Conservation (phyloP, 2,113 vertebrate genomes). For the Patagioenas fasciata region DNA sequence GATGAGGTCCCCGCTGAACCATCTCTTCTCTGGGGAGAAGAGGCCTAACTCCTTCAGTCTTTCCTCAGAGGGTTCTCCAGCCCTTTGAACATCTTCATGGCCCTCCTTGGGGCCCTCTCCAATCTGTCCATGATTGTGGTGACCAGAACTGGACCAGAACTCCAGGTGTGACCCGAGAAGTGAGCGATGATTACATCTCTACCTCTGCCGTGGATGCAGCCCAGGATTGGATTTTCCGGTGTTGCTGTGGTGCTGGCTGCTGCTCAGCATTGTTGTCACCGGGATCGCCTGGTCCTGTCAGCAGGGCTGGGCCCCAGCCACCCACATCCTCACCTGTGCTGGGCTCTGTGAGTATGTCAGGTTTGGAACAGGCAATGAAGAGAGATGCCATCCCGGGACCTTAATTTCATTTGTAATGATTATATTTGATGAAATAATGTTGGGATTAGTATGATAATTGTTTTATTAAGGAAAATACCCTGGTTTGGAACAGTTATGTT, state of each 20-base stretch:
- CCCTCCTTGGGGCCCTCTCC: background rate
- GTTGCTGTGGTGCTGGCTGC: background rate
- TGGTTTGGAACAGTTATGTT: background rate
- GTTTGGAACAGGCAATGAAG: background rate
- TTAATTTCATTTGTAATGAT: background rate
- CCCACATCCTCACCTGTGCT: background rate
- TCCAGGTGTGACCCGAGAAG: background rate
- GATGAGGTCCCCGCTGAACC: background rate
- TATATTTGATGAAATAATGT: background rate
- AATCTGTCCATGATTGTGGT: background rate
- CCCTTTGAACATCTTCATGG: background rate
- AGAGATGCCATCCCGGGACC: background rate
- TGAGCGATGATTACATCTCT: background rate
- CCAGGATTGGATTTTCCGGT: background rate
- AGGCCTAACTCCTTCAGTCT: background rate
- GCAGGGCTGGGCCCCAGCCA: background rate
- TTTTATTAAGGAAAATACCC: background rate
- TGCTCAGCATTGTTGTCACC: background rate
- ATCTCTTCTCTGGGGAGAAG: background rate
- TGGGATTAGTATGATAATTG: background rate
- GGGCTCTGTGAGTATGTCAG: background rate
- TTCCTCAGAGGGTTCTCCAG: background rate
- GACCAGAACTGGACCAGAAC: background rate
- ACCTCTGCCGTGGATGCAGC: background rate
- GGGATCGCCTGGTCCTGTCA: background rate